These are phyloP conservation scores for Pygmarrhopalites habei DNA, from an alignment of 1,140 invertebrate genomes.

Conservation along the genomic window DNA sequence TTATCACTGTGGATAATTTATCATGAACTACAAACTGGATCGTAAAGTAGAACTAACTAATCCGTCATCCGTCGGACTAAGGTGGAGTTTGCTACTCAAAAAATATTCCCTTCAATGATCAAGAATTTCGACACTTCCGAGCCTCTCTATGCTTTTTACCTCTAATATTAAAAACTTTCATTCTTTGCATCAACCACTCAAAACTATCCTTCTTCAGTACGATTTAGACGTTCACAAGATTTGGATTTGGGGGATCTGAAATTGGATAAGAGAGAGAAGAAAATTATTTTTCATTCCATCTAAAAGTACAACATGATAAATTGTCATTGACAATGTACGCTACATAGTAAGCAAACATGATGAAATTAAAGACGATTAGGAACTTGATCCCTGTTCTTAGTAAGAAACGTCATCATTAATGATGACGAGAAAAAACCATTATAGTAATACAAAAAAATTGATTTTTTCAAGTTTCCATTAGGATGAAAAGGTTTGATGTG, in stretches of 20 bases:
- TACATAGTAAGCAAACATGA: not conserved
- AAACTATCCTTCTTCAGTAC: no score
- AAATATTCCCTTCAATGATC: no score
- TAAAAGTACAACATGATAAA: not conserved
- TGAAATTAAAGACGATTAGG: not conserved
- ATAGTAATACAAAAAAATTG: not conserved
- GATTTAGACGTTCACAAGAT: constrained; percentile 39
- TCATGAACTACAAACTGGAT: no score
- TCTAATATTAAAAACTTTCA: no score
- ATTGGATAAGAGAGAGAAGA: not conserved
- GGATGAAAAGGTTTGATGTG: not conserved
- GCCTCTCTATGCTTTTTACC: no score
- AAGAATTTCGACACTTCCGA: no score
- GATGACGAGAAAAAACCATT: no score
- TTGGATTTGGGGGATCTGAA: constrained; percentile 38
- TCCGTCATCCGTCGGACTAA: no score
- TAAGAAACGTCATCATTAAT: no score
- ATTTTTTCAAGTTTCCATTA: not conserved
- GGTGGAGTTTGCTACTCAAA: no score
- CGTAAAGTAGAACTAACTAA: no score
- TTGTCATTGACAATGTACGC: not conserved
- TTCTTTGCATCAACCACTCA: not conserved
- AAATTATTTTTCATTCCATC: not conserved
- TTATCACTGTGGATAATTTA: no score
- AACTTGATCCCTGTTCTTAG: not conserved